A percentile compares a stretch with the other conserved stretches of the same genome.
These are phyloP conservation scores for Rhegmatorhina hoffmannsi DNA, from an alignment of 2,113 vertebrate genomes.

Conservation along the genomic window DNA sequence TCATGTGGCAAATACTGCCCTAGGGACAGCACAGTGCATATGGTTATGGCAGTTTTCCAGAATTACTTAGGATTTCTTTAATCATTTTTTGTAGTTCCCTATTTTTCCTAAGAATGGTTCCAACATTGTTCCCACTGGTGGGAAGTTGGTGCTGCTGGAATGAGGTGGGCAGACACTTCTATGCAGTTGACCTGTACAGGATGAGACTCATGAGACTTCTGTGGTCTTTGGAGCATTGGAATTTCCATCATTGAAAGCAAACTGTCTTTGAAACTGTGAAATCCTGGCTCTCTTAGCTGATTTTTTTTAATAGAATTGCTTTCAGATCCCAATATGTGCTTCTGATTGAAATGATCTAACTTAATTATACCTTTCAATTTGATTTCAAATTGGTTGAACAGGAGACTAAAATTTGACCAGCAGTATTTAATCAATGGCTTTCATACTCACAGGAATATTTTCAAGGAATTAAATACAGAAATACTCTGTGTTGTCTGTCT, in stretches of 20 bases:
- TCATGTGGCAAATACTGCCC: too few relatives aligned
- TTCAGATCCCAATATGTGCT: not conserved
- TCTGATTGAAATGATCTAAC: slow-evolving; percentile 33
- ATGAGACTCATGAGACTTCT: not conserved
- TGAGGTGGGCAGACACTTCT: not conserved
- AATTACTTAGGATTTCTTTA: not conserved
- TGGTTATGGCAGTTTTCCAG: not conserved
- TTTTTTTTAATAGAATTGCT: too few relatives aligned
- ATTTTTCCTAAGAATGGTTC: not conserved
- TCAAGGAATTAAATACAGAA: slow-evolving; percentile 28
- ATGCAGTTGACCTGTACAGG: not conserved
- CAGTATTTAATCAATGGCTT: slow-evolving; percentile 16
- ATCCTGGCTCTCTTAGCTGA: not conserved
- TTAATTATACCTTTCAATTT: slow-evolving; percentile 40
- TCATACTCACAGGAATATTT: slow-evolving; percentile 30
- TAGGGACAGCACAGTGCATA: too few relatives aligned
- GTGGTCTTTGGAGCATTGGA: not conserved
- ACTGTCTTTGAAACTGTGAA: not conserved
- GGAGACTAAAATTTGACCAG: slow-evolving; percentile 19
- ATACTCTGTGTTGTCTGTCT: slow-evolving; percentile 12
- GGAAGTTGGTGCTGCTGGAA: not conserved
- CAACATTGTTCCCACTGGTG: not conserved
- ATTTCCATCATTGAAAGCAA: not conserved
- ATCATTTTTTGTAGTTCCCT: not conserved
- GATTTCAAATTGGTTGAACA: slow-evolving; percentile 30